Base-by-base conservation (phyloP, 2,888 invertebrate species). In the Flabesymbios commensalis region DNA sequence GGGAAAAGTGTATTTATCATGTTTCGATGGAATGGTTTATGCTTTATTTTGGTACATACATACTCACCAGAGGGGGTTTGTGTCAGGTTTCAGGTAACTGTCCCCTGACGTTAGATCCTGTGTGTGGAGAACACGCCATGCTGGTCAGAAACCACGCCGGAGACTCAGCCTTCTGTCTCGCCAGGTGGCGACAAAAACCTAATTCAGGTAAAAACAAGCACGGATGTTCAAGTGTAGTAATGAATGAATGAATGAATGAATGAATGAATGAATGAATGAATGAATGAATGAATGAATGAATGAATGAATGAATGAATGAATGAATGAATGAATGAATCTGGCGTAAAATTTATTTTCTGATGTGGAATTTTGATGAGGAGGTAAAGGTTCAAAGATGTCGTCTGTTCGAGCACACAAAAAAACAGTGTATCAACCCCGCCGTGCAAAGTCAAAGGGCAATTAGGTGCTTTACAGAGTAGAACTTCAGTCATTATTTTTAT, bases 121-220 rank as follows among this genome's bases (percentile, higher is more conserved):
- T 61, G 14, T n/a, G 29, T 1, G 66, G 57, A 1, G 70, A 70
- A 45, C 49, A 55, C 24, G 67, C 64, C n/a, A 69, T 70, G 65
- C 29, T 65, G 31, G 48, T 70, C 2, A 48, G 57, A 26, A 65
- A 64, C 29, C 48, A 53, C 26, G 4, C 24, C 14, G 65, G 64
- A 7, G 67, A 70, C 43, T 71, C 65, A 61, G 57, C 36, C 24
- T 39, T 68, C 22, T 42, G 54, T 31, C 24, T 51, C 2, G 65
- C 61, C 19, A 47, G 54, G 36, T 62, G 54, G 62, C 32, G 28
- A 2, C n/a, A n/a, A n/a, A n/a, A n/a, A n/a, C n/a, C n/a, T n/a
- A n/a, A n/a, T n/a, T n/a, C n/a, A n/a, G n/a, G n/a, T n/a, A n/a
- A n/a, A n/a, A n/a, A n/a, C n/a, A n/a, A n/a, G n/a, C n/a, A 36